phyloP scores from a whole-genome alignment of 2,888 invertebrate genomes.

The Dryobotodes eremita region DNA sequence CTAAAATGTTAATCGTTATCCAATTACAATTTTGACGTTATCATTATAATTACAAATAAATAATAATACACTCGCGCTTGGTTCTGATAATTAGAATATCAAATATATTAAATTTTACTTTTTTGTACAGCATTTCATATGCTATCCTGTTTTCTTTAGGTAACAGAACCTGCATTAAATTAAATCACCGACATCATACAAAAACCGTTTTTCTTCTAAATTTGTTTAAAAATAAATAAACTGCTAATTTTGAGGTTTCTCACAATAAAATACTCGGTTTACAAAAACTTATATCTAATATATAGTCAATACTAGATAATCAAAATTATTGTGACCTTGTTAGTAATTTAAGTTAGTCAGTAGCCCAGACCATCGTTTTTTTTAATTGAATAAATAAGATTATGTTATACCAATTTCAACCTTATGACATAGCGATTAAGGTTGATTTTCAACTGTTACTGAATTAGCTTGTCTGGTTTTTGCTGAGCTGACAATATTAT shows the following conservation, averaged over 20 bases:
- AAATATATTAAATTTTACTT: neutral
- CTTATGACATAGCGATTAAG: rapidly evolving
- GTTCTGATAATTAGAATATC: slow-evolving; percentile 18
- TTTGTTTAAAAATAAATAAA: neutral
- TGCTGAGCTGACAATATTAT: neutral
- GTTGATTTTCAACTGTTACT: neutral
- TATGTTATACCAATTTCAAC: slow-evolving; percentile 6
- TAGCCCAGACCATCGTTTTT: neutral
- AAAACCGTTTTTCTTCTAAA: slow-evolving; percentile 32
- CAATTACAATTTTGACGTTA: slow-evolving; percentile 46
- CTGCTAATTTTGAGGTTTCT: slow-evolving; percentile 1
- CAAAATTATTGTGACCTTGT: neutral
- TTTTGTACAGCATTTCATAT: neutral
- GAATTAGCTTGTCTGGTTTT: neutral
- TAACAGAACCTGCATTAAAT: slow-evolving; percentile 25
- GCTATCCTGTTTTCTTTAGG: slow-evolving; percentile 12
- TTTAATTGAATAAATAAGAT: no score
- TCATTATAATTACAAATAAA: slow-evolving; percentile 51
- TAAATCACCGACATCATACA: slow-evolving; percentile 34
- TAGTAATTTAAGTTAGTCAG: neutral
- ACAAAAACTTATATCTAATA: slow-evolving; percentile 10
- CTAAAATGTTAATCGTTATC: slow-evolving; percentile 38
- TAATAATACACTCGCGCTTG: slow-evolving; percentile 49
- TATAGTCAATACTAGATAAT: neutral
- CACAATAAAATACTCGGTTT: slow-evolving; percentile 4